Conservation (phyloP, 2,888 invertebrate species). For the Sylvicola cinctus region DNA sequence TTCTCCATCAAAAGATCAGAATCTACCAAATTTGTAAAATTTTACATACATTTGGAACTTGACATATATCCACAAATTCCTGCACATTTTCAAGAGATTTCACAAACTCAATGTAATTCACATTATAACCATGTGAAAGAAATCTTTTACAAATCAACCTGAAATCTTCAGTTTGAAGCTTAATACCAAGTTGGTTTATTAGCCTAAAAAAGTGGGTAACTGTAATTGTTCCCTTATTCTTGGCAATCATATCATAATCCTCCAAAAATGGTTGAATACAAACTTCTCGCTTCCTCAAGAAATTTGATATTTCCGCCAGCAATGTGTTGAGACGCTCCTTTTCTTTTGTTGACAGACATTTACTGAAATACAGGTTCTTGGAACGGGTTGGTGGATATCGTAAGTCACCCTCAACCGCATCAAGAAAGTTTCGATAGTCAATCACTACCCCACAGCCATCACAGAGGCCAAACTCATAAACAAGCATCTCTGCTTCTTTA, state of each 20-base stretch:
- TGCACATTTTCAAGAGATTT: constrained; percentile 43
- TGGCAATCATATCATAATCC: constrained; percentile 36
- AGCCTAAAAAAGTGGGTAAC: constrained; percentile 57
- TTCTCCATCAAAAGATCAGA: not conserved
- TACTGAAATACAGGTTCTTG: no score
- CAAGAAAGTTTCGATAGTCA: constrained; percentile 1
- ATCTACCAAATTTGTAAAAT: not conserved
- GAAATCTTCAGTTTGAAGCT: constrained; percentile 49
- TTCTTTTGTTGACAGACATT: constrained; percentile 40
- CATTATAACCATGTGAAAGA: constrained; percentile 51
- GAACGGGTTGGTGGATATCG: no score
- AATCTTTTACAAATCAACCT: constrained; percentile 51
- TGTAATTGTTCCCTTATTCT: constrained; percentile 54
- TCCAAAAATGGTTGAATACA: constrained; percentile 43
- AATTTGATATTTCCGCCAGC: constrained; percentile 48
- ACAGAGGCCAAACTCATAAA: constrained; percentile 59
- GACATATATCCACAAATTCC: constrained; percentile 32
- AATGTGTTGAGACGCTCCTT: constrained; percentile 44
- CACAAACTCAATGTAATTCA: constrained; percentile 60
- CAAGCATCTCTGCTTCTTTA: constrained; percentile 47
- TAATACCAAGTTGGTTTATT: constrained; percentile 45
- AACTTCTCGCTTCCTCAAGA: constrained; percentile 32
- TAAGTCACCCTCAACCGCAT: no score
- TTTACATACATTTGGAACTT: constrained; percentile 26
- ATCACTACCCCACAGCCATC: constrained; percentile 46